These are phyloP conservation scores for Cottoperca gobio DNA, from an alignment of 2,797 vertebrate species.

Conservation along the genomic window DNA sequence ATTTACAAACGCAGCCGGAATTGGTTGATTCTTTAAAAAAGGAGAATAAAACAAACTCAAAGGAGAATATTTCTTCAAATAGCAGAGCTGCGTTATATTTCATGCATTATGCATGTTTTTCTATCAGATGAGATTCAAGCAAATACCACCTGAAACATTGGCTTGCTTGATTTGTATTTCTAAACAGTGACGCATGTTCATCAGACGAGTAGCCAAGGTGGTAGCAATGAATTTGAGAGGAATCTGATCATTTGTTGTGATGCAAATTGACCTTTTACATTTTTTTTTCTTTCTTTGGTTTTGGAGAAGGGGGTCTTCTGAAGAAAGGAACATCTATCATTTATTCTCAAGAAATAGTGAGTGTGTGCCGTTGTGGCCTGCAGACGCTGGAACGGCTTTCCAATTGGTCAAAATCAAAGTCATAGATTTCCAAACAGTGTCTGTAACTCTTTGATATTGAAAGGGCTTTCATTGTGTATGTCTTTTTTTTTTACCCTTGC, in stretches of 20 bases:
- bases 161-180: slow-evolving; percentile 21
- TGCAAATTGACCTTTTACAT: slow-evolving; percentile 8
- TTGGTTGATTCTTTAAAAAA: slow-evolving; percentile 9
- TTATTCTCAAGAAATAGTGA: neutral
- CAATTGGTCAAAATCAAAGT: slow-evolving; percentile 1
- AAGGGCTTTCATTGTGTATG: neutral
- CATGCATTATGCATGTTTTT: slow-evolving; percentile 39
- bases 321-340: neutral
- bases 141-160: slow-evolving; percentile 33
- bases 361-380: neutral
- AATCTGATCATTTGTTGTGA: slow-evolving; percentile 27
- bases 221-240: slow-evolving; percentile 8
- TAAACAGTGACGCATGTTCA: slow-evolving; percentile 29
- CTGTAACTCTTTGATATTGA: neutral
- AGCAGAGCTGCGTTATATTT: slow-evolving; percentile 10
- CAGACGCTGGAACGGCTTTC: neutral
- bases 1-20: slow-evolving; percentile 34
- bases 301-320: neutral
- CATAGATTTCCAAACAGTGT: slow-evolving; percentile 1
- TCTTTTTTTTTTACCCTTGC: neutral
- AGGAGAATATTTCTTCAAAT: slow-evolving; percentile 24
- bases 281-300: neutral
- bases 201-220: slow-evolving; percentile 37
- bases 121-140: slow-evolving; percentile 37
- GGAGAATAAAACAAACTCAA: slow-evolving; percentile 23